A percentile compares a stretch with the other conserved stretches of the same genome.
Conservation (phyloP, 2,797 vertebrate genomes). For the Danio aesculapii region DNA sequence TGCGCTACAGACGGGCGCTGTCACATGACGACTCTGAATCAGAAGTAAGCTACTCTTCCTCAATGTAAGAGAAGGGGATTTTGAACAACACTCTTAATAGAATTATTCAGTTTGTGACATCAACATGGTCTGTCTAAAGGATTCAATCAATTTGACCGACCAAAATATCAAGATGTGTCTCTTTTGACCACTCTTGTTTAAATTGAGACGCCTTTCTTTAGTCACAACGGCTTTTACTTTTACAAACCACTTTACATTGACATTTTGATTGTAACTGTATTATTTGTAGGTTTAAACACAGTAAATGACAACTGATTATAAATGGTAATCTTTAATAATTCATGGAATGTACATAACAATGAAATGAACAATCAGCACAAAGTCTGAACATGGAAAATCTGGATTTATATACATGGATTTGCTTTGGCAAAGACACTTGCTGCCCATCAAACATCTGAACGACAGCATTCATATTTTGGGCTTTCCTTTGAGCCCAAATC, state of each 20-base stretch:
- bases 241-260: too few species aligned
- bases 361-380: background rate
- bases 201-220: too few species aligned
- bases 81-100: background rate
- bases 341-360: background rate
- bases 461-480: background rate
- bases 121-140: background rate
- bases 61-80: background rate
- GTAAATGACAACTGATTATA: background rate
- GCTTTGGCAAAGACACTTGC: slow-evolving; percentile 2
- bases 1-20: slow-evolving; percentile 94
- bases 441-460: background rate
- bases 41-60: slow-evolving; percentile 79
- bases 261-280: slow-evolving; percentile 8
- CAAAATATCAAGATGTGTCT: too few species aligned
- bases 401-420: background rate
- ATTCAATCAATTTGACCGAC: background rate
- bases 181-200: too few species aligned
- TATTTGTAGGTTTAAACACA: background rate
- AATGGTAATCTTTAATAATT: background rate
- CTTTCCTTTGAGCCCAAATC: background rate
- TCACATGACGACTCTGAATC: slow-evolving; percentile 98
- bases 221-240: too few species aligned
- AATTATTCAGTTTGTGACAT: too few species aligned
- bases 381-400: background rate